Percentiles rank a stretch among this genome's conserved stretches.
Evolutionary conservation across 2,113 vertebrate genomes (phyloP).

Genomic region (Aegithalos caudatus): DNA sequence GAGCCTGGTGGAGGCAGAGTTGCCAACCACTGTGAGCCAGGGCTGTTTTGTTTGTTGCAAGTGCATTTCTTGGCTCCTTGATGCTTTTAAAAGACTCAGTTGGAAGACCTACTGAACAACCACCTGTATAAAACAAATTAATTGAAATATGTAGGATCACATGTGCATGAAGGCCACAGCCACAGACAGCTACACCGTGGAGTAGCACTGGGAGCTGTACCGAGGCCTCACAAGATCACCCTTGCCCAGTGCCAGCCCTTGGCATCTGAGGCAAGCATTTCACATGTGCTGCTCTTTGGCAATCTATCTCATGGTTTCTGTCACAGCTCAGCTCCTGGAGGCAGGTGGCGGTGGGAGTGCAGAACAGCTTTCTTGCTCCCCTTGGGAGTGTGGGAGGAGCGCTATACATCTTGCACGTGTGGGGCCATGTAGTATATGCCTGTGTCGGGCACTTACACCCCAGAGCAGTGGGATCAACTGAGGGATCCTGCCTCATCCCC

Average conservation of each 20-base stretch:
- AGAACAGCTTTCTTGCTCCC: not conserved
- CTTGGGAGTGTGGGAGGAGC: not conserved
- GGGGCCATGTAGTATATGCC: not conserved
- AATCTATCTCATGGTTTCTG: not conserved
- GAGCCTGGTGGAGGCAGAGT: not conserved
- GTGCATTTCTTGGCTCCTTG: not conserved
- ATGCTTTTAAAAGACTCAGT: not conserved
- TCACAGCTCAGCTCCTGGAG: not conserved
- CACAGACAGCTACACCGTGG: rapidly evolving
- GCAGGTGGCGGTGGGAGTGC: not conserved
- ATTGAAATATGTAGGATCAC: not conserved
- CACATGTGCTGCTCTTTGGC: not conserved
- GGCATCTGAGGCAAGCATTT: not conserved
- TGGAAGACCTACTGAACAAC: not conserved
- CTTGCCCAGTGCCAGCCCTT: not conserved
- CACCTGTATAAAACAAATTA: not conserved
- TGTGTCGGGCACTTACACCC: not conserved
- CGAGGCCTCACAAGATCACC: not conserved
- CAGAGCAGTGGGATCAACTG: not conserved
- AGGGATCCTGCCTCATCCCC: not conserved
- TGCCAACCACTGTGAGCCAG: not conserved
- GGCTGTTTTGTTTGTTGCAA: not conserved
- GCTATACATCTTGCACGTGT: not conserved
- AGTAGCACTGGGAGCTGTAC: rapidly evolving
- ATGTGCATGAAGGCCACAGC: rapidly evolving